A percentile compares a stretch with the other conserved stretches of the same genome.
Conservation (phyloP, 2,797 vertebrate species). For the Falco columbarius region DNA sequence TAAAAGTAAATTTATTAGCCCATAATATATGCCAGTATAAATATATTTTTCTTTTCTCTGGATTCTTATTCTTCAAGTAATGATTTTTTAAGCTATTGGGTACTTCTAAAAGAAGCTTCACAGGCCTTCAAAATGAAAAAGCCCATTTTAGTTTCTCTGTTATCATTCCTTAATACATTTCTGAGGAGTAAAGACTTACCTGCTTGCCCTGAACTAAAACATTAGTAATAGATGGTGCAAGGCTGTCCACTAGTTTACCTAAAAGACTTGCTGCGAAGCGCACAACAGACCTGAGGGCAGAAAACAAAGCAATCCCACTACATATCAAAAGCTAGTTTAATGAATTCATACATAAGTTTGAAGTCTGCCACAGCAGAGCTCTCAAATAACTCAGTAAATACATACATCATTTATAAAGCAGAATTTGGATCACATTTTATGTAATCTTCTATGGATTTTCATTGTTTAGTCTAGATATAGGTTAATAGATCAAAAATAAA, state of each 20-base stretch:
- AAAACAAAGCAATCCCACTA: constrained; percentile 88
- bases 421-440: not conserved
- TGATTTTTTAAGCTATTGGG: not conserved
- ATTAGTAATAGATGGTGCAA: constrained; percentile 99
- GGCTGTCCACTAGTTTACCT: constrained; percentile 99
- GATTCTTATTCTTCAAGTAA: not conserved
- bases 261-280: constrained; percentile 97
- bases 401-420: not conserved
- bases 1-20: not conserved
- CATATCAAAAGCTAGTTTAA: constrained; percentile 71
- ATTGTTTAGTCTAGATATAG: not conserved
- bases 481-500: constrained; percentile 16
- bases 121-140: not conserved
- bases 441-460: not conserved
- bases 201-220: constrained; percentile 99
- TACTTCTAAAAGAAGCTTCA: not conserved
- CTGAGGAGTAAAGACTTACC: constrained; percentile 86
- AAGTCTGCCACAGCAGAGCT: constrained; percentile 4
- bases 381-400: not conserved
- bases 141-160: constrained; percentile 13
- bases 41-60: not conserved
- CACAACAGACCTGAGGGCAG: constrained; percentile 95
- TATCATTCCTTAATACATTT: constrained; percentile 46
- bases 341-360: constrained; percentile 44
- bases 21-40: not conserved